phyloP scores from a whole-genome alignment of 1,140 invertebrate species.

The Dendrolimus punctatus region DNA sequence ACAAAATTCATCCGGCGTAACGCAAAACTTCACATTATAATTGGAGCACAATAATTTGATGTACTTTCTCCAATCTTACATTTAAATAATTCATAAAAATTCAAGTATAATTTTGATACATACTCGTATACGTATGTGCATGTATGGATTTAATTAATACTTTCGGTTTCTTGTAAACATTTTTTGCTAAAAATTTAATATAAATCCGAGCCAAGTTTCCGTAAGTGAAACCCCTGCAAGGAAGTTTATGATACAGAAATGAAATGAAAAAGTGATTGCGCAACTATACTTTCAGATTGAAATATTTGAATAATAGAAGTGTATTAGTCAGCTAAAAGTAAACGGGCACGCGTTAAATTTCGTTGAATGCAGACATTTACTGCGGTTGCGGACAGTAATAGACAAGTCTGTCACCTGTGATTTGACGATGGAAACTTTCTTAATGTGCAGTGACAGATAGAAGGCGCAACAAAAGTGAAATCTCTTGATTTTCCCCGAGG shows the following conservation, averaged over 20 bases:
- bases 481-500: slow-evolving; percentile 22
- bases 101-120: slow-evolving; percentile 3
- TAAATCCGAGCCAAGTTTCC: no score
- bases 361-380: no score
- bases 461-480: slow-evolving; percentile 43
- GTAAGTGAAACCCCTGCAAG: no score
- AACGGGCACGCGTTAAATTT: no score
- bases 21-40: slow-evolving; percentile 35
- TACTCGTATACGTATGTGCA: slow-evolving; percentile 17
- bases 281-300: no score
- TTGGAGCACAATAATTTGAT: slow-evolving; percentile 52
- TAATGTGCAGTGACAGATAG: slow-evolving; percentile 8
- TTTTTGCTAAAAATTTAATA: neutral
- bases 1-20: slow-evolving; percentile 26
- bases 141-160: slow-evolving; percentile 27
- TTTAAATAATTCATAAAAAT: slow-evolving; percentile 45
- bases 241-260: no score
- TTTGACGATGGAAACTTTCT: neutral
- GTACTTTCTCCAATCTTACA: slow-evolving; percentile 41
- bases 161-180: slow-evolving; percentile 30
- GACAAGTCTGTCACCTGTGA: no score
- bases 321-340: no score
- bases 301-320: no score
- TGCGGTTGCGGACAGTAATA: neutral
- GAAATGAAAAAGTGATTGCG: no score